These are phyloP conservation scores for Enteromius fasciolatus DNA, from an alignment of 2,797 vertebrate genomes.

Conservation along the genomic window DNA sequence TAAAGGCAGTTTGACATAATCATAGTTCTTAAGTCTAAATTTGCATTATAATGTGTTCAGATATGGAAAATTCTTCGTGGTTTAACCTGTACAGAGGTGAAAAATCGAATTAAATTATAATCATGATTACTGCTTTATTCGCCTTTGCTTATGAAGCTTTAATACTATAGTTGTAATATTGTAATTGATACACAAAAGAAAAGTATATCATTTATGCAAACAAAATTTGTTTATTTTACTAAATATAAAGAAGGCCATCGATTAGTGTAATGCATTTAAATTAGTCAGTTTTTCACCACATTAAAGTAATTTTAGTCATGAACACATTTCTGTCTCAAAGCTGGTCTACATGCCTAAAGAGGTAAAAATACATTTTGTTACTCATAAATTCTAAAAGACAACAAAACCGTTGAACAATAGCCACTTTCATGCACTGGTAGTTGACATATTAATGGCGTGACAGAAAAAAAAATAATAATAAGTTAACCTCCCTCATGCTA, in stretches of 20 bases:
- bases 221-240: background rate
- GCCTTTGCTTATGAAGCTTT: background rate
- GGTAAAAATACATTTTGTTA: background rate
- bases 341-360: background rate
- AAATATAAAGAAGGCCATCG: background rate
- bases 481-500: too few species aligned
- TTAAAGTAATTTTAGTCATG: too few species aligned
- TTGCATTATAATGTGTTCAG: background rate
- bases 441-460: too few species aligned
- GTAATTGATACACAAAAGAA: background rate
- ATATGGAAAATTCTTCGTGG: background rate
- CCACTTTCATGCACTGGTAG: too few species aligned
- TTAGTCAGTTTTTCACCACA: background rate
- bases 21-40: background rate
- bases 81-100: background rate
- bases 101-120: background rate
- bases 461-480: too few species aligned
- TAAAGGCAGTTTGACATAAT: background rate
- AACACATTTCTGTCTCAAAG: background rate
- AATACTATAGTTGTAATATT: background rate
- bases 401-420: slow-evolving; percentile 3
- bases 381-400: background rate
- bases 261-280: background rate
- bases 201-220: background rate
- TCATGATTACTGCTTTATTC: background rate